Percentiles rank a stretch among this genome's conserved stretches.
These are phyloP conservation scores for Machaerirhynchus nigripectus DNA, from an alignment of 2,113 vertebrate genomes.

Conservation along the genomic window DNA sequence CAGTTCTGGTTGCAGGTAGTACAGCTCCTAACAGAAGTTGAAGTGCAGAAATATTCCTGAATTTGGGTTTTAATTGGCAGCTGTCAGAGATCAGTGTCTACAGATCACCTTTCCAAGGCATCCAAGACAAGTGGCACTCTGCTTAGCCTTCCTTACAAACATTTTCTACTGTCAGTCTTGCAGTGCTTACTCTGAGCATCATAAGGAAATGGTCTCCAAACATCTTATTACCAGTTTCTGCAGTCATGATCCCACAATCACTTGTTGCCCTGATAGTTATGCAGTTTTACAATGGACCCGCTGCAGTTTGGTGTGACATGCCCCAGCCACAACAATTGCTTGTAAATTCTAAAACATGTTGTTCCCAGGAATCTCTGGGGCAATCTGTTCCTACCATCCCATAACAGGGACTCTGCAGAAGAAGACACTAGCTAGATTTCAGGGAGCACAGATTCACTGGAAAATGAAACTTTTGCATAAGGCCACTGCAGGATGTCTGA, in stretches of 20 bases:
- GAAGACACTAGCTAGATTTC: neutral
- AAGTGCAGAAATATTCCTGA: neutral
- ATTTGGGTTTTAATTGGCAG: neutral
- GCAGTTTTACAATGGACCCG: neutral
- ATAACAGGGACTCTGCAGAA: neutral
- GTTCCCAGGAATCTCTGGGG: neutral
- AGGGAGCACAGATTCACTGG: neutral
- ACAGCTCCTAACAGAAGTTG: neutral
- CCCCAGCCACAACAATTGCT: neutral
- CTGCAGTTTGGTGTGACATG: neutral
- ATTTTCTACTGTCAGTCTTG: rapidly evolving
- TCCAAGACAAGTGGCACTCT: neutral
- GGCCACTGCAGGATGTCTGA: neutral
- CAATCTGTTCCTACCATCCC: neutral
- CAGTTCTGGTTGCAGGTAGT: neutral
- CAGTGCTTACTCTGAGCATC: neutral
- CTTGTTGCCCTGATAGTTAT: neutral
- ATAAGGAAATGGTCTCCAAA: neutral
- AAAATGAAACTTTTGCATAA: neutral
- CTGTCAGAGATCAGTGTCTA: neutral
- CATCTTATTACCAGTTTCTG: neutral
- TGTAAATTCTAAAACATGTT: neutral
- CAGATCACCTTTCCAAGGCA: rapidly evolving
- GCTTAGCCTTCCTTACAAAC: neutral
- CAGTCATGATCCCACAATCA: rapidly evolving